Evolutionary conservation across 2,797 vertebrate species (phyloP), one percentile per base, ranked within the genome.

Genomic region (Gouania willdenowi): DNA sequence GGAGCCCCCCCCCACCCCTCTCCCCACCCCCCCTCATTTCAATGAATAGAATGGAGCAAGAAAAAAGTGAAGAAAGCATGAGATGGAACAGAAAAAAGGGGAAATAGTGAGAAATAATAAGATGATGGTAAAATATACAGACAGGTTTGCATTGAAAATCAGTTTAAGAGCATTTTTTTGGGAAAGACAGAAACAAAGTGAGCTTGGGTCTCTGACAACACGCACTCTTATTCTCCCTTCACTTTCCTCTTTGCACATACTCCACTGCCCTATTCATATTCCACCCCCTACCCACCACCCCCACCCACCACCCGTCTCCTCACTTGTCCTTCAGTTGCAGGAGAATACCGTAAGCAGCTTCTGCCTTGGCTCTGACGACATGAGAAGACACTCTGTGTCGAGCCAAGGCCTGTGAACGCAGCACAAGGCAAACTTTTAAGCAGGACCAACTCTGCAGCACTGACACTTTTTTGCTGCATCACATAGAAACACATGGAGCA

Each of bases 231-330:
- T 70, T 74, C 51, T 66, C 66, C 41, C 57, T 72, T 45, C 61
- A 64, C 65, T 73, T 75, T 71, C 66, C 60, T 54, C 65, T 76
- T 54, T 50, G 52, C 63, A 49, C 70, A 77, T 75, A 51, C 66
- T 77, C 75, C 66, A 61, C 48, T 68, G 65, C 58, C 58, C 75
- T 80, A 82, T 83, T 83, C 82, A 81, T 75, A 69, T 64, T 68
- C 67, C 71, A 56, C 54, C 68, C 20, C 61, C 54, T 9, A 57
- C 58, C 25, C 50, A 29, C 0, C 20, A 45, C 23, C 48, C 13
- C 35, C 33, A 60, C 28, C 35, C 11, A 15, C 26, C 29, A 2
- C 26, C 37, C 34, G 23, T 27, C 41, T 33, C 34, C 54, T 68
- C 50, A 7, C 75, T 66, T 51, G 77, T 77, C 81, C 71, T 82